Evolutionary conservation across 2,113 vertebrate genomes (phyloP).

Genomic region (Bucco capensis): DNA sequence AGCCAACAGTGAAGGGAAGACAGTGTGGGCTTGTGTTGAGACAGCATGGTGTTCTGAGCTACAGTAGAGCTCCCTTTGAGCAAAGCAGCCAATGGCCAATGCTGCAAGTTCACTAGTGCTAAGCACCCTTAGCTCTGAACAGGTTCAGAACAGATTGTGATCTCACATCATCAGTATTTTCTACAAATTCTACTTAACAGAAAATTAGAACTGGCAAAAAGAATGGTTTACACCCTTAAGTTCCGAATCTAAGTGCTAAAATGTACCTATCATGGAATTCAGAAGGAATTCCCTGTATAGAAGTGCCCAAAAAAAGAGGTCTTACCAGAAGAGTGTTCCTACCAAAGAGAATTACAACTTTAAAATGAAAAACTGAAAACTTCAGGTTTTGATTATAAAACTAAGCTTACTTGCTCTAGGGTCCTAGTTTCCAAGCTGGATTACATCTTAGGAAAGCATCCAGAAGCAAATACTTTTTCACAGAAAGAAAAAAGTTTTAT

Average conservation of each 20-base stretch:
- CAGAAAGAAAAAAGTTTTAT: neutral
- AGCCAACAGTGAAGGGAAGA: neutral
- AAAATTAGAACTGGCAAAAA: neutral
- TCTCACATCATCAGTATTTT: neutral
- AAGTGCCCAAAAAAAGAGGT: neutral
- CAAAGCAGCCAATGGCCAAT: neutral
- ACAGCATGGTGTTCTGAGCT: neutral
- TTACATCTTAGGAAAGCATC: neutral
- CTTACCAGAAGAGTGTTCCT: neutral
- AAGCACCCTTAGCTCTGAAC: neutral
- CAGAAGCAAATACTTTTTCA: neutral
- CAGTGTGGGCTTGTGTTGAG: rapidly evolving
- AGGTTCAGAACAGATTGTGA: neutral
- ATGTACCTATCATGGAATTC: neutral
- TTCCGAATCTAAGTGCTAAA: neutral
- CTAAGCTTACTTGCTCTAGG: neutral
- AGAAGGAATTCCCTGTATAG: neutral
- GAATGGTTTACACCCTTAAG: neutral
- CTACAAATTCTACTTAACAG: neutral
- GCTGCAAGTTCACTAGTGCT: neutral
- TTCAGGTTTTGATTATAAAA: neutral
- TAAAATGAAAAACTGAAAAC: neutral
- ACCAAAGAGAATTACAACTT: neutral
- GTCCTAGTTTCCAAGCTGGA: neutral
- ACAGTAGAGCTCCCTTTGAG: neutral